A percentile compares a stretch with the other conserved stretches of the same genome.
Evolutionary conservation across 1,140 invertebrate species (phyloP).

Genomic region (Pristionchus pacificus): DNA sequence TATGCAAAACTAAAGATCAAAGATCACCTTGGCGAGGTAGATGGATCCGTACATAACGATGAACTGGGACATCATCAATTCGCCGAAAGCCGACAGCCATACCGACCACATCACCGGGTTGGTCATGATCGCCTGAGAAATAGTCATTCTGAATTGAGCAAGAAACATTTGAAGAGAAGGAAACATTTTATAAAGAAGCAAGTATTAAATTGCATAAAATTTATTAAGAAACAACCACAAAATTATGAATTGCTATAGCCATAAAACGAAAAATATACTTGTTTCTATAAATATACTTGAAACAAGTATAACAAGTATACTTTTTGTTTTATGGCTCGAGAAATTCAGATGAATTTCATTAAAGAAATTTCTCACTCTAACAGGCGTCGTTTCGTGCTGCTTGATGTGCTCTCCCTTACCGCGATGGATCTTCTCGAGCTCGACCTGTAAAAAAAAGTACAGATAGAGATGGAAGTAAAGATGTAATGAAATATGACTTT

Average conservation of each 20-base stretch:
- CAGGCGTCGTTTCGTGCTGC: slow-evolving; percentile 27
- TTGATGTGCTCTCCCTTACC: slow-evolving; percentile 27
- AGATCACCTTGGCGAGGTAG: slow-evolving; percentile 30
- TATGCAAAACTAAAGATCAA: background rate
- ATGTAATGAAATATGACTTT: no score
- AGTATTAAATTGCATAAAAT: background rate
- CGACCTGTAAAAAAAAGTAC: no score
- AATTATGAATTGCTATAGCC: no score
- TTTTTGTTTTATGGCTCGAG: no score
- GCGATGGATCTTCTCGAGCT: slow-evolving; percentile 36
- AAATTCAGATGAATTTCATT: no score
- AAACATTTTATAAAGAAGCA: no score
- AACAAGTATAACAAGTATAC: no score
- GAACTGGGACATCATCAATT: slow-evolving; percentile 36
- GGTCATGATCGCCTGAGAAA: slow-evolving; percentile 26
- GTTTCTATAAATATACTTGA: no score
- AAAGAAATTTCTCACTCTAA: slow-evolving; percentile 27
- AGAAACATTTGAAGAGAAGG: background rate
- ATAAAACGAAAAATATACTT: no score
- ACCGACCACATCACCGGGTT: slow-evolving; percentile 35
- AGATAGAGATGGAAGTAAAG: no score
- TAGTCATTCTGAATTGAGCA: background rate
- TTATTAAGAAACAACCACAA: background rate
- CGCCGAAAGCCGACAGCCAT: slow-evolving; percentile 36
- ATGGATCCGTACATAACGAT: slow-evolving; percentile 37